These are phyloP conservation scores for Mus spicilegus DNA, from an alignment of 2,113 vertebrate genomes.

Conservation along the genomic window DNA sequence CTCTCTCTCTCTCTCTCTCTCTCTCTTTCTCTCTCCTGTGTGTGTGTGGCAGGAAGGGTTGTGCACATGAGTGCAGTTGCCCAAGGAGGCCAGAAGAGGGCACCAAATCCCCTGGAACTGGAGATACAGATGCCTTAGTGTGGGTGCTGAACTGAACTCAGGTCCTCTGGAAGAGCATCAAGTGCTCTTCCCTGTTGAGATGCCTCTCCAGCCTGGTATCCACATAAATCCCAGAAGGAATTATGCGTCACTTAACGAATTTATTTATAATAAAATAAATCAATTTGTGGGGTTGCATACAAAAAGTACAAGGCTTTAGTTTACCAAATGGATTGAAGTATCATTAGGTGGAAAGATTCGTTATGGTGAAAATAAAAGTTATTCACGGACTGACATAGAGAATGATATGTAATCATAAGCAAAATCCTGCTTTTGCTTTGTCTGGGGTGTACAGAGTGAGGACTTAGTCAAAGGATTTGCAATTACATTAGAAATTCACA, in stretches of 20 bases:
- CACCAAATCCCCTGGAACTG: background rate
- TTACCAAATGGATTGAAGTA: background rate
- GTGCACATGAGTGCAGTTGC: background rate
- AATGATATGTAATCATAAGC: background rate
- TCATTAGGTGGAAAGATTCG: background rate
- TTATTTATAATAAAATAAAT: constrained; percentile 41
- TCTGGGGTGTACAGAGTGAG: background rate
- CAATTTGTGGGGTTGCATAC: background rate
- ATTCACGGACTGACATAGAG: constrained; percentile 42
- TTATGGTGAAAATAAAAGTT: constrained; percentile 31
- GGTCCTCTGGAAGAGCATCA: background rate
- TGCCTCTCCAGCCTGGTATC: background rate
- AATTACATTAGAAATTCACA: background rate
- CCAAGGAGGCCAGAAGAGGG: background rate
- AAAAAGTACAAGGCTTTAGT: background rate
- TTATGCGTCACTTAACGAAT: constrained; percentile 24
- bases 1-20: background rate
- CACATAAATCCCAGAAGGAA: background rate
- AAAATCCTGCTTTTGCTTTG: constrained; percentile 28
- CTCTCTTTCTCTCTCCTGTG: background rate
- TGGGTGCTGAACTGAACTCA: background rate
- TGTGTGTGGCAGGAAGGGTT: background rate
- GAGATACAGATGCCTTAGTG: background rate
- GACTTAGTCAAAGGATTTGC: background rate
- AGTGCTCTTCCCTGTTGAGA: background rate